Evolutionary conservation across 1,140 invertebrate species (phyloP).

Genomic region (Liolophura sinensis): DNA sequence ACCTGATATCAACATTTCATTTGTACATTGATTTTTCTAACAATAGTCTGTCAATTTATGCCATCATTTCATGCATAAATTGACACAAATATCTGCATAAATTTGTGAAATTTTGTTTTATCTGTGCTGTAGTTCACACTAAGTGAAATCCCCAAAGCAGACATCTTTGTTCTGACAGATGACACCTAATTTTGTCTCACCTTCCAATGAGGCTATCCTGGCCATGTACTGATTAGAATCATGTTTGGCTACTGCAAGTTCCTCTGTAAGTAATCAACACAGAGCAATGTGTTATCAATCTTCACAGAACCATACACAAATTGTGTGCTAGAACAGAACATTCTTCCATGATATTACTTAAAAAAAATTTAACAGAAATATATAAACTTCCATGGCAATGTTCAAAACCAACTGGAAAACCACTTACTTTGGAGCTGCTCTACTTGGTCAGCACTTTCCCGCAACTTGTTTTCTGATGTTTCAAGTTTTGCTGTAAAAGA

Average conservation of each 20-base stretch:
- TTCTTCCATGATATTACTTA: constrained; percentile 1
- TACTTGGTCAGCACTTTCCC: constrained; percentile 44
- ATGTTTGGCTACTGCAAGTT: constrained; percentile 40
- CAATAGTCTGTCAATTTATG: no score
- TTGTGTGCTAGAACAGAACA: no score
- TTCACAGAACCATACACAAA: neutral
- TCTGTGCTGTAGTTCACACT: no score
- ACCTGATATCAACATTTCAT: no score
- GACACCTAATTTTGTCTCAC: constrained; percentile 20
- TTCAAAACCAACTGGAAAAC: neutral
- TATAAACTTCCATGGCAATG: neutral
- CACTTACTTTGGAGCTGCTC: constrained; percentile 51
- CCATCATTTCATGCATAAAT: no score
- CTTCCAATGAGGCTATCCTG: constrained; percentile 53
- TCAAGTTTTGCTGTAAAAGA: constrained; percentile 37
- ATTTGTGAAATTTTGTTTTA: no score
- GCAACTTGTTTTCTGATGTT: constrained; percentile 41
- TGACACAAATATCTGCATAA: no score
- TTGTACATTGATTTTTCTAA: no score
- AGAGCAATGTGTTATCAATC: neutral
- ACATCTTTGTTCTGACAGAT: neutral
- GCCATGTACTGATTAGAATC: constrained; percentile 44
- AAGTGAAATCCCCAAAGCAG: no score
- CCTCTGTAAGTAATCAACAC: constrained; percentile 32
- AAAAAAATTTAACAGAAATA: neutral